Evolutionary conservation across 2,888 invertebrate genomes (phyloP).

Genomic region (Himalopsyche kuldschensis): DNA sequence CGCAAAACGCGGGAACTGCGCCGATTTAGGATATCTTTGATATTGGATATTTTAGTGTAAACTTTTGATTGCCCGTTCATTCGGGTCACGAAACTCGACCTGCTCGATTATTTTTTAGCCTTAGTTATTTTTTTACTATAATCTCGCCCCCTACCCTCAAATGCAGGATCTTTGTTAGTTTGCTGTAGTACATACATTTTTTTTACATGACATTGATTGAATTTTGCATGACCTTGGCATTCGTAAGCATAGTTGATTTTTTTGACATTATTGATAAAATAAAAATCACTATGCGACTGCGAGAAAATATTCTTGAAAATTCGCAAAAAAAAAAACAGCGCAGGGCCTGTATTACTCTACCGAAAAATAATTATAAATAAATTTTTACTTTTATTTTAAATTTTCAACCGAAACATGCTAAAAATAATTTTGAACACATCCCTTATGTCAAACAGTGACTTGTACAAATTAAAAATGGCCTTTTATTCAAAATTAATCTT

Average conservation of each 20-base stretch:
- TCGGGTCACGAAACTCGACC: slow-evolving; percentile 26
- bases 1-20: slow-evolving; percentile 64
- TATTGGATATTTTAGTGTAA: slow-evolving; percentile 4
- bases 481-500: too few species aligned
- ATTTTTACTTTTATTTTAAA: neutral
- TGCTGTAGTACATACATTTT: slow-evolving; percentile 18
- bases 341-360: slow-evolving; percentile 51
- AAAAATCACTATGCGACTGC: neutral
- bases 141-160: slow-evolving; percentile 60
- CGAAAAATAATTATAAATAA: neutral
- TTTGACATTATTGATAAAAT: neutral
- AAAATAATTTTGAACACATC: neutral
- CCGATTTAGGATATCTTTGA: slow-evolving; percentile 43
- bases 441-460: neutral
- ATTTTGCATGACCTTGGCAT: slow-evolving; percentile 62
- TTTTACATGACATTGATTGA: slow-evolving; percentile 53
- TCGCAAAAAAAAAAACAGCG: slow-evolving; percentile 48
- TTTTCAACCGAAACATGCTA: too few species aligned
- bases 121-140: slow-evolving; percentile 27
- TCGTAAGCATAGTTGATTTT: slow-evolving; percentile 41
- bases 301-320: neutral
- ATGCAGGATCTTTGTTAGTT: slow-evolving; percentile 61
- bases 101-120: slow-evolving; percentile 27
- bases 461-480: too few species aligned
- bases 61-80: neutral